A percentile compares a stretch with the other conserved stretches of the same genome.
These are phyloP conservation scores for Pangasius sanitwongsei DNA, from an alignment of 2,797 vertebrate genomes.

Conservation along the genomic window DNA sequence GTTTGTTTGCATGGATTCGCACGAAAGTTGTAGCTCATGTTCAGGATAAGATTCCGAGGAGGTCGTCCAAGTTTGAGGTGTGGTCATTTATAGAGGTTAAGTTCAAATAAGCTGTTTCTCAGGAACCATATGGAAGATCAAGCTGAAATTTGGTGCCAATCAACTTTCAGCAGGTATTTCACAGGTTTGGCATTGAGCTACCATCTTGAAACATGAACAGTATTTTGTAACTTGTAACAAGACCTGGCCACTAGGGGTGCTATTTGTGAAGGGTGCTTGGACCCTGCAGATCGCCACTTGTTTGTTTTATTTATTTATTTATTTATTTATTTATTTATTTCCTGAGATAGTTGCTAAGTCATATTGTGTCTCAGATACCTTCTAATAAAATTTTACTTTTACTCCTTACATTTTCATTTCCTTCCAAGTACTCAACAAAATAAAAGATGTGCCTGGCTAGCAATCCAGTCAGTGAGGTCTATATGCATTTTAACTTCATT, in stretches of 20 bases:
- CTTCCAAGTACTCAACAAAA: no score
- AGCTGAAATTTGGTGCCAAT: neutral
- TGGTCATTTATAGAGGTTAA: neutral
- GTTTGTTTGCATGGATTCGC: neutral
- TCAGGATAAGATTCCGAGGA: neutral
- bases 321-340: neutral
- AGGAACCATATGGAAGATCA: neutral
- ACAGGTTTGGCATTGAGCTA: neutral
- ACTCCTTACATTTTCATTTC: neutral
- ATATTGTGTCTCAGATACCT: neutral
- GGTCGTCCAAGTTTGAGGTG: neutral
- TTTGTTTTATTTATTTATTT: neutral
- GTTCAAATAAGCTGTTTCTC: neutral
- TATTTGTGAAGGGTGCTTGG: neutral
- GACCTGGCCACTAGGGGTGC: neutral
- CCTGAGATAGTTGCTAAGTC: neutral
- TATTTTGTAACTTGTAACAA: neutral
- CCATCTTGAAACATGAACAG: neutral
- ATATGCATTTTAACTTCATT: no score
- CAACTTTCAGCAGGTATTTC: neutral
- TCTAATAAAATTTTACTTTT: neutral
- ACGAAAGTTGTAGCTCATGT: neutral
- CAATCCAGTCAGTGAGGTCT: no score
- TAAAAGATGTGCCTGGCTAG: no score
- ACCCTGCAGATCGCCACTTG: neutral